Evolutionary conservation across 2,888 invertebrate genomes (phyloP), one percentile per base, ranked within the genome.

Genomic region (Agrochola circellaris): DNA sequence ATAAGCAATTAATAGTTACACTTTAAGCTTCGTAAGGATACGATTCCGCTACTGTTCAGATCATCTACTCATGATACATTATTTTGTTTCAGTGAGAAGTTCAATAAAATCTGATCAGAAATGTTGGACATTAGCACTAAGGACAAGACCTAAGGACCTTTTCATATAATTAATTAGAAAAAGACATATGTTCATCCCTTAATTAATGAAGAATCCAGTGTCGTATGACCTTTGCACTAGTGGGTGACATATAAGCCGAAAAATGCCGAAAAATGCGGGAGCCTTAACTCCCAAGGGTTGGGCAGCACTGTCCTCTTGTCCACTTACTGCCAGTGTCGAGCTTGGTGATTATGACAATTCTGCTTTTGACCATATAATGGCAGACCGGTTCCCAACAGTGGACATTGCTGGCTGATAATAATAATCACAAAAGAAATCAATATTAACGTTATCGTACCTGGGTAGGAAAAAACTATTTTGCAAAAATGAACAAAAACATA

Each of bases 381-480:
- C 4, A 26, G 11, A 20, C 4, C n/a, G 15, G 8, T 42, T 45
- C 23, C 77, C 38, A 79, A 48, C 23, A 42, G 54, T 54, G 45
- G 45, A 62, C 26, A 5, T 42, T 45, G 15, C 26, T 23, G 0
- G 13, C 38, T 42, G 38, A 51, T 30, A 45, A 61, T 15, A 13
- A 83, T 23, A 56, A 62, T 38, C 30, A 75, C 82, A 75, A 75
- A 66, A 51, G 75, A 79, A 75, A 65, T 65, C 58, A 51, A 74
- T 26, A 51, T 58, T 77, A 76, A 82, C 83, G 56, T 82, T 82
- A 77, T 77, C 62, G 23, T 34, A 42, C 42, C 45, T 38, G 72
- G 13, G 56, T 73, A 83, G 85, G 86, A 81, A 77, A 86, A 60
- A 61, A 70, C n/a, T 74, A 82, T 71, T 64, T 82, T 83, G 77